phyloP scores from a whole-genome alignment of 1,140 invertebrate species.

The Sarcophaga bullata region DNA sequence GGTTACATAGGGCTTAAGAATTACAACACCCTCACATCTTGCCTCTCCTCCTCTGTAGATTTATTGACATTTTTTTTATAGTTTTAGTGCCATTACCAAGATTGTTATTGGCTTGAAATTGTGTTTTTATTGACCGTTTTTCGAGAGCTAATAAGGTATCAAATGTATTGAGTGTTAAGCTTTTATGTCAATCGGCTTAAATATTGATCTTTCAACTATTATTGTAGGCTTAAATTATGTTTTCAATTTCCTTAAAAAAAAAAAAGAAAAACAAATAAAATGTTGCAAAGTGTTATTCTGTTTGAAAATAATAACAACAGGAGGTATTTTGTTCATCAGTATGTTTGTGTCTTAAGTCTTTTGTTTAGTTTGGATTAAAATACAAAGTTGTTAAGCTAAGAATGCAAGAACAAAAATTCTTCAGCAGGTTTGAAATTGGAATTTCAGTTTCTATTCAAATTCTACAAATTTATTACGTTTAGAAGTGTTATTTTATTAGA shows the following conservation, averaged over 20 bases:
- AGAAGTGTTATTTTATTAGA: too few species aligned
- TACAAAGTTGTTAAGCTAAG: too few species aligned
- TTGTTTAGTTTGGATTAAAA: not conserved
- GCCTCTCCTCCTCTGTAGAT: not conserved
- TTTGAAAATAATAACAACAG: slow-evolving; percentile 6
- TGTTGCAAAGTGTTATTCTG: not conserved
- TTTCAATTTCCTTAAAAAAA: slow-evolving; percentile 25
- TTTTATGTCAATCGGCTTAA: slow-evolving; percentile 34
- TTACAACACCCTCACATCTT: not conserved
- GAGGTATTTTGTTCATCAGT: not conserved
- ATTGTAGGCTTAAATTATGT: slow-evolving; percentile 31
- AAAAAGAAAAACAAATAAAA: too few species aligned
- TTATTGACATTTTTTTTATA: not conserved
- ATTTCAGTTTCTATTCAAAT: too few species aligned
- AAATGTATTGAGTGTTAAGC: slow-evolving; percentile 19
- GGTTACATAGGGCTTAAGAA: not conserved
- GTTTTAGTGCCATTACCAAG: slow-evolving; percentile 9
- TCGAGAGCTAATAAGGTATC: not conserved
- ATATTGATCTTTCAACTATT: not conserved
- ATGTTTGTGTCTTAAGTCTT: slow-evolving; percentile 27
- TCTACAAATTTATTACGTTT: too few species aligned
- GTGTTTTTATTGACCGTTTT: slow-evolving; percentile 8
- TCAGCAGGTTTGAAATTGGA: too few species aligned
- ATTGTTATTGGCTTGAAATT: slow-evolving; percentile 34
- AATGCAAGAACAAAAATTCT: too few species aligned